Base-by-base conservation (phyloP, 2,113 vertebrate genomes). In the Harpagus bidentatus region DNA sequence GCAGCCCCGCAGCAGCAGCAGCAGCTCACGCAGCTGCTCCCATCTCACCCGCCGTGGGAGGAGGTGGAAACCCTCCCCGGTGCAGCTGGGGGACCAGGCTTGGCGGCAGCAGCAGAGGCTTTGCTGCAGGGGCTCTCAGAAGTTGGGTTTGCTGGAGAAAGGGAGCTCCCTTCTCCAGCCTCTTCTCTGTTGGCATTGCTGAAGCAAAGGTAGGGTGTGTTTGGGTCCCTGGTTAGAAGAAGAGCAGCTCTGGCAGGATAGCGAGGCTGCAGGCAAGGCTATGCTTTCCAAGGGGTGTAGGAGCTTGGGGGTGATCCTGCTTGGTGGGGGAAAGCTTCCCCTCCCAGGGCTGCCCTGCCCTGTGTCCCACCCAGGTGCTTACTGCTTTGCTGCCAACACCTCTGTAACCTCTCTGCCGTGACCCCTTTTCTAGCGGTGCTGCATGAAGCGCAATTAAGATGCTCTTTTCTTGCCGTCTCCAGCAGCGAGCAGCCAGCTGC, bases 401-500 rank as follows among this genome's bases (percentile, higher is more conserved):
- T 86, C 22, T 17, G 1, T 43, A 26, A 56, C 52, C 73, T 84
- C 82, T 53, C 48, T n/a, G 52, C 65, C 38, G 3, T 1, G 21
- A 31, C 59, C 45, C 55, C 26, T 79, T 88, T 47, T 45, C 77
- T 34, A 66, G 72, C n/a, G 6, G 26, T 23, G 40, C 56, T 20
- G 31, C 2, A 0, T 2, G 62, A 71, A n/a, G 61, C 22, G 2
- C 86, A 59, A 86, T 72, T 78, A 55, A 62, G 45, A 65, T 72
- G 65, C 47, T 72, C 50, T 72, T 82, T 7, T 6, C 74, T 56
- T 13, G 6, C 40, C 3, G 20, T 48, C 66, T 87, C 86, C 84
- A 72, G 88, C 83, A 86, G 89, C 0, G 15, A 92, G 71, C 61
- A 61, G 86, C 82, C 71, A 56, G 86, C 96, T 94, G 88, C 88